These are phyloP conservation scores for Bergia sp. DNA, from an alignment of 92 coral and sea anemone genomes.

Conservation along the genomic window DNA sequence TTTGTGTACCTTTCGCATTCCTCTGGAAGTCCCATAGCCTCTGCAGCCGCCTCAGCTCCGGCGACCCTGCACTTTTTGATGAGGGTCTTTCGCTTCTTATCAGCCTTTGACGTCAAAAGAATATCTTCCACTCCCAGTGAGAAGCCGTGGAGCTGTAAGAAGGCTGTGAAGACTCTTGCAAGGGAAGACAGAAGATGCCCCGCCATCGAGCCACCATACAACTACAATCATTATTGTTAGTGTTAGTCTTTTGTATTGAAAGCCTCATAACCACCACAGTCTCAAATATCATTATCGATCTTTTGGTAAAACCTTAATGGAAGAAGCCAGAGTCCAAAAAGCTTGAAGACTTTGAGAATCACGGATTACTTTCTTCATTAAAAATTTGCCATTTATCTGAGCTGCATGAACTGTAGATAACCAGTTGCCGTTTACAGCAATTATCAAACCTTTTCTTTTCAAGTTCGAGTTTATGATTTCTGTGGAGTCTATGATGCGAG, in stretches of 20 bases:
- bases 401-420: too few species aligned
- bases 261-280: too few species aligned
- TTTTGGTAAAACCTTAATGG: too few species aligned
- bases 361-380: too few species aligned
- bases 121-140: constrained; percentile 95
- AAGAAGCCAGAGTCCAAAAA: too few species aligned
- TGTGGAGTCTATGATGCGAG: too few species aligned
- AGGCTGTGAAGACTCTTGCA: constrained; percentile 88
- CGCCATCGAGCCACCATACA: constrained; percentile 92
- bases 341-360: too few species aligned
- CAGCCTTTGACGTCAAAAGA: constrained; percentile 77
- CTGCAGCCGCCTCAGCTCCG: constrained; percentile 81
- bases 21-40: constrained; percentile 75
- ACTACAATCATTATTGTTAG: constrained; percentile 43
- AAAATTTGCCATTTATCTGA: too few species aligned
- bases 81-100: constrained; percentile 75
- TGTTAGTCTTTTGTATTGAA: background rate
- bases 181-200: constrained; percentile 88
- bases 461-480: too few species aligned
- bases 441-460: too few species aligned
- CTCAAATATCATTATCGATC: too few species aligned
- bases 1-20: constrained; percentile 76
- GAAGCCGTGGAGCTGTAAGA: constrained; percentile 90
- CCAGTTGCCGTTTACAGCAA: too few species aligned
- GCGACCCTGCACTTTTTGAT: constrained; percentile 81